Evolutionary conservation across 2,888 invertebrate genomes (phyloP).

Genomic region (Meghimatium bilineatum): DNA sequence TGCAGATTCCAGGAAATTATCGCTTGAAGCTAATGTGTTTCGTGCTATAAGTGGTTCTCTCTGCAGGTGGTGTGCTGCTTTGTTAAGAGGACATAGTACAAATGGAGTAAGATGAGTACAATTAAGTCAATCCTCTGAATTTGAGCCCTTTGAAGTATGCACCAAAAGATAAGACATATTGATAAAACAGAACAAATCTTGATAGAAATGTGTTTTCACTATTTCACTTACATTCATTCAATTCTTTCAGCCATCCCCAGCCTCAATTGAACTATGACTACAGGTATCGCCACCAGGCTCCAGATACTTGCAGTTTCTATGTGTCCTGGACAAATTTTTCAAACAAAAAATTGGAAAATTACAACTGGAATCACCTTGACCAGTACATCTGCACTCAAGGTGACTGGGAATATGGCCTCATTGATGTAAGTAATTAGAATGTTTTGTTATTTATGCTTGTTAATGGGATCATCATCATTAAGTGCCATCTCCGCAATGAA

Average conservation of each 20-base stretch:
- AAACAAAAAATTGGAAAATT: slow-evolving; percentile 95
- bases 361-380: slow-evolving; percentile 98
- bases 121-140: too few species aligned
- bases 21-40: too few species aligned
- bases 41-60: too few species aligned
- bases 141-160: too few species aligned
- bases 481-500: too few species aligned
- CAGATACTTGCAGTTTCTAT: slow-evolving; percentile 83
- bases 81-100: too few species aligned
- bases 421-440: slow-evolving; percentile 83
- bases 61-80: too few species aligned
- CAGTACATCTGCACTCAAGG: slow-evolving; percentile 96
- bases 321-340: slow-evolving; percentile 95
- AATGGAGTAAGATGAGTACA: too few species aligned
- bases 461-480: too few species aligned
- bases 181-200: background rate
- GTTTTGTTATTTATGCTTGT: too few species aligned
- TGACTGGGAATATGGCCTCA: slow-evolving; percentile 88
- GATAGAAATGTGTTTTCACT: background rate
- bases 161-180: too few species aligned
- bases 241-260: slow-evolving; percentile 87
- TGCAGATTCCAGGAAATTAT: too few species aligned
- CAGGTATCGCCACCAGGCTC: slow-evolving; percentile 76
- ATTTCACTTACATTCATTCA: background rate
- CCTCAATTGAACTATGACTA: slow-evolving; percentile 89